Evolutionary conservation across 2,888 invertebrate genomes (phyloP).

Genomic region (Lingula anatina): DNA sequence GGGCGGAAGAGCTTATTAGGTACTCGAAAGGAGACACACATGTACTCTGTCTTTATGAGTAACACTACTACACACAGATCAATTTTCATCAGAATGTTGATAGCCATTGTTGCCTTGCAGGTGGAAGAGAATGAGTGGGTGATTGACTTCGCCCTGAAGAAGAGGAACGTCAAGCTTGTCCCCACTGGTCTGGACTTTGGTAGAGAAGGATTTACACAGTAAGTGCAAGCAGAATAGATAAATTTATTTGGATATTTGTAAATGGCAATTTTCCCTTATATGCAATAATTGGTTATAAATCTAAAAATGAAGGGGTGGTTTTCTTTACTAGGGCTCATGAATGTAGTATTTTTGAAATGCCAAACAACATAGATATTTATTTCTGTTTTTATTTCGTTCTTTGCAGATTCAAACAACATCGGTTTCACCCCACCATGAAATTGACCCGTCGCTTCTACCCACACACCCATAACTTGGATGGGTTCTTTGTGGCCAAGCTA

Average conservation of each 20-base stretch:
- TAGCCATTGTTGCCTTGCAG: constrained; percentile 53
- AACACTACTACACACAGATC: too few species aligned
- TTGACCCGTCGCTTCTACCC: constrained; percentile 90
- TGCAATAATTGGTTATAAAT: too few species aligned
- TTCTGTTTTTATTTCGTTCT: too few species aligned
- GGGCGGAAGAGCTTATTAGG: not conserved
- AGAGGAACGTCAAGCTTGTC: constrained; percentile 84
- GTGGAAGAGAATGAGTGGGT: constrained; percentile 99
- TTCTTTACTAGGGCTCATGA: too few species aligned
- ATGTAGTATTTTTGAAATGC: too few species aligned
- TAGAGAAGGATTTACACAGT: constrained; percentile 87
- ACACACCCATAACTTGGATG: constrained; percentile 98
- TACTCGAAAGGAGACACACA: too few species aligned
- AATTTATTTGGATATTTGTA: too few species aligned
- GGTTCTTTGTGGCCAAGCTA: constrained; percentile 96
- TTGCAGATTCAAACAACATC: constrained; percentile 53
- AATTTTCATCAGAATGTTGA: too few species aligned
- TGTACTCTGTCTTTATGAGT: too few species aligned
- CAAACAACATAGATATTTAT: too few species aligned
- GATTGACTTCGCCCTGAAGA: constrained; percentile 88
- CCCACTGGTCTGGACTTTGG: constrained; percentile 94
- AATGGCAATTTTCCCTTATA: too few species aligned
- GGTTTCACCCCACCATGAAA: constrained; percentile 87
- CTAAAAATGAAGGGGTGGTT: too few species aligned
- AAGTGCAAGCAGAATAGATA: constrained; percentile 14